These are phyloP conservation scores for Argentina silus DNA, from an alignment of 2,797 vertebrate genomes.

Conservation along the genomic window DNA sequence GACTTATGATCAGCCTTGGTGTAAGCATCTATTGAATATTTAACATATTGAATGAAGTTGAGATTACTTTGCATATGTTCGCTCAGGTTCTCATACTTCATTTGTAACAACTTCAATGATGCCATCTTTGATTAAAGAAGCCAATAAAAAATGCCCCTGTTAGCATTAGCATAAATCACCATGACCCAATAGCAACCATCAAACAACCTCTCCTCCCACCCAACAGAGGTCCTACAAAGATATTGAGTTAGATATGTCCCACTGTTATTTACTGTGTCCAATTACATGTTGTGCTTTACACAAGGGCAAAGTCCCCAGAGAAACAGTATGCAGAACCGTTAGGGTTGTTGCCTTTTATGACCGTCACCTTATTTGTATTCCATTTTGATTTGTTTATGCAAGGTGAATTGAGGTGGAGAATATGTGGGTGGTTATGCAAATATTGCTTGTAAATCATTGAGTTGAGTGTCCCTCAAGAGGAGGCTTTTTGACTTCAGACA, in stretches of 20 bases:
- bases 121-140: not conserved
- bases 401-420: conserved; percentile 33
- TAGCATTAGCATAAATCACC: not conserved
- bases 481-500: not conserved
- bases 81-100: not conserved
- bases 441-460: conserved; percentile 32
- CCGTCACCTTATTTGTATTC: conserved; percentile 41
- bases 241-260: not conserved
- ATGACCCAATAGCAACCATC: not conserved
- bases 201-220: conserved; percentile 4
- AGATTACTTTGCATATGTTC: not conserved
- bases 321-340: conserved; percentile 25
- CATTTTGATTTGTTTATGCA: conserved; percentile 50
- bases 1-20: not conserved
- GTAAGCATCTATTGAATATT: not conserved
- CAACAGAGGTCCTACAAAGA: not conserved
- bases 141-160: not conserved
- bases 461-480: not conserved
- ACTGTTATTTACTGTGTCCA: conserved; percentile 38
- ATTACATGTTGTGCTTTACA: conserved; percentile 37
- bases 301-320: conserved; percentile 36
- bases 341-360: conserved; percentile 40
- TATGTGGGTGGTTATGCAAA: conserved; percentile 24
- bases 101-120: not conserved
- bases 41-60: not conserved